phyloP scores from a whole-genome alignment of 1,140 invertebrate genomes.

The Diorhabda carinulata region DNA sequence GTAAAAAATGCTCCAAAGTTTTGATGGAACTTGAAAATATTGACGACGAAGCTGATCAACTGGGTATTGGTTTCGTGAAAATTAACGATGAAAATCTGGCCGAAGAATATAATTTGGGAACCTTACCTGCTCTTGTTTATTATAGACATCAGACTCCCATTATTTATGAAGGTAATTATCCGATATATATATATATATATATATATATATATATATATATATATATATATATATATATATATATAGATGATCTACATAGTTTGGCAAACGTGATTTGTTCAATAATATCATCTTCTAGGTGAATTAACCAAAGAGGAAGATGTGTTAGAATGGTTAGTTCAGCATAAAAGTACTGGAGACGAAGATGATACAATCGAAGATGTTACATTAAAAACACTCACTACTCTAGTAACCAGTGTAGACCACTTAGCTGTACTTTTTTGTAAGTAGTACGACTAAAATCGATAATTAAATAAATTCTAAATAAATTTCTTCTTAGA shows the following conservation, averaged over 20 bases:
- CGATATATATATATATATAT: too few relatives aligned
- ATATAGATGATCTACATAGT: too few relatives aligned
- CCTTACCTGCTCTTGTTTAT: slow-evolving; percentile 85
- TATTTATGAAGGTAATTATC: slow-evolving; percentile 79
- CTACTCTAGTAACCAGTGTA: slow-evolving; percentile 83
- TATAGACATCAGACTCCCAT: slow-evolving; percentile 93
- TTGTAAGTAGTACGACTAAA: slow-evolving; percentile 60
- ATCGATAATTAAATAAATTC: slow-evolving; percentile 1
- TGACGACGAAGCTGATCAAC: slow-evolving; percentile 91
- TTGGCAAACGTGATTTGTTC: background rate
- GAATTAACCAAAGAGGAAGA: slow-evolving; percentile 88
- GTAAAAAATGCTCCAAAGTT: slow-evolving; percentile 86
- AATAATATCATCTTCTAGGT: slow-evolving; percentile 56
- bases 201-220: too few relatives aligned
- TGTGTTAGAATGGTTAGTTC: slow-evolving; percentile 88
- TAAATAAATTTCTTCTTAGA: slow-evolving; percentile 52
- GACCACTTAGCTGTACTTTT: slow-evolving; percentile 90
- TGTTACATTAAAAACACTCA: slow-evolving; percentile 81
- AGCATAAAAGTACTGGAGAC: slow-evolving; percentile 87
- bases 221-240: too few relatives aligned
- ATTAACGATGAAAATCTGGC: slow-evolving; percentile 88
- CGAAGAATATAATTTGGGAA: slow-evolving; percentile 87
- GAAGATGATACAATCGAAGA: slow-evolving; percentile 93
- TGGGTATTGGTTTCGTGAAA: slow-evolving; percentile 92
- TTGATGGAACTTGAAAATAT: slow-evolving; percentile 90